phyloP scores from a whole-genome alignment of 2,888 invertebrate species.

The Portevinia maculata region DNA sequence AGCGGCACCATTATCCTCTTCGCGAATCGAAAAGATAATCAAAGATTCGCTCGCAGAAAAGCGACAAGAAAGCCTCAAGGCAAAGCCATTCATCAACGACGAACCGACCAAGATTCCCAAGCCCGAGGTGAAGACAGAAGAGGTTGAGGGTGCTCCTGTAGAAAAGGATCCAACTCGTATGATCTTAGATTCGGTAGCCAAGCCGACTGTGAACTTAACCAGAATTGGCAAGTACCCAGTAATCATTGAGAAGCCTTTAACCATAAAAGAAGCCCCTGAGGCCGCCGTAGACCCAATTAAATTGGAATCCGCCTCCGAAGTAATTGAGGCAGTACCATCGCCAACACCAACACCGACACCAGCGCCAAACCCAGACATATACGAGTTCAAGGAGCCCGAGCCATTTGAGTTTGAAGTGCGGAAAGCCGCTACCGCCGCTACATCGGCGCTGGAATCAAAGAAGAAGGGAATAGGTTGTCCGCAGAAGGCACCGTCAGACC shows the following conservation, averaged over 20 bases:
- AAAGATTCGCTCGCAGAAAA: conserved; percentile 78
- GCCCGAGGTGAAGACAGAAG: conserved; percentile 61
- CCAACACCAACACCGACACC: conserved; percentile 63
- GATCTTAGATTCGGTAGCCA: conserved; percentile 35
- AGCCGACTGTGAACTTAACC: conserved; percentile 47
- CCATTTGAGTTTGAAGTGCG: conserved; percentile 93
- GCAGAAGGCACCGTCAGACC: conserved; percentile 37
- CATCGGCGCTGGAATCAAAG: conserved; percentile 66
- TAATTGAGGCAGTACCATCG: conserved; percentile 75
- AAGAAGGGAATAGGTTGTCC: conserved; percentile 41
- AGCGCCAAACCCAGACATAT: conserved; percentile 85
- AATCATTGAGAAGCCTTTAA: conserved; percentile 45
- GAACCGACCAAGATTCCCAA: conserved; percentile 67
- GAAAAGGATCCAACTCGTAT: conserved; percentile 68
- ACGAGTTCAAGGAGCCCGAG: conserved; percentile 95
- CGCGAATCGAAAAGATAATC: conserved; percentile 79
- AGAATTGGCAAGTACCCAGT: conserved; percentile 55
- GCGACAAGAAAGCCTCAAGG: conserved; percentile 77
- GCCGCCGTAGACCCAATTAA: conserved; percentile 37
- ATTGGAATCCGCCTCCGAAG: conserved; percentile 39
- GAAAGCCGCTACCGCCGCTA: conserved; percentile 75
- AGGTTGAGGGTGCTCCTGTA: conserved; percentile 28
- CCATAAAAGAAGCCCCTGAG: conserved; percentile 45
- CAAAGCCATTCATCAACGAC: conserved; percentile 76
- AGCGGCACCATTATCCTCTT: conserved; percentile 71